Evolutionary conservation across 1,140 invertebrate genomes (phyloP).

Genomic region (Hypothenemus hampei): DNA sequence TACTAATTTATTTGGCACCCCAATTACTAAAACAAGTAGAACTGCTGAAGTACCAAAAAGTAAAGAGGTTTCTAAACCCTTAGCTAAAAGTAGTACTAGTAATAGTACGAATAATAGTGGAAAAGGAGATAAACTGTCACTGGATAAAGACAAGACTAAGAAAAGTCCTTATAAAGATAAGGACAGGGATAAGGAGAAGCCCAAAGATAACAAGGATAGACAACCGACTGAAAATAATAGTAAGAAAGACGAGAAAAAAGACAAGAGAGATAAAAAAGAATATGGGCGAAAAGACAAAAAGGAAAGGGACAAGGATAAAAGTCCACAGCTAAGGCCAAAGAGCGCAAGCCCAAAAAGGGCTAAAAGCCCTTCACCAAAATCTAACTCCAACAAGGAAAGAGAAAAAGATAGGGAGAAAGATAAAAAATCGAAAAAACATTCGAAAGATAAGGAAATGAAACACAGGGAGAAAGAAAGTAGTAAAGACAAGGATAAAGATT

Average conservation of each 20-base stretch:
- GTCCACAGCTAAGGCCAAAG: constrained; percentile 16
- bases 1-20: constrained; percentile 70
- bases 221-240: constrained; percentile 46
- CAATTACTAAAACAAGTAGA: constrained; percentile 66
- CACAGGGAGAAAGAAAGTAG: constrained; percentile 39
- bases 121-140: constrained; percentile 16
- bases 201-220: constrained; percentile 50
- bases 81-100: constrained; percentile 14
- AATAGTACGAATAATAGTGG: no score
- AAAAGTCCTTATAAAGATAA: constrained; percentile 54
- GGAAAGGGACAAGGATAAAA: constrained; percentile 46
- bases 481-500: constrained; percentile 37
- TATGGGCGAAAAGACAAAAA: constrained; percentile 52
- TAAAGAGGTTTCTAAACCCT: constrained; percentile 24
- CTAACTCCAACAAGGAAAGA: constrained; percentile 44
- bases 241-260: constrained; percentile 53
- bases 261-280: constrained; percentile 57
- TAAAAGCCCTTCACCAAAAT: constrained; percentile 47
- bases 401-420: constrained; percentile 43
- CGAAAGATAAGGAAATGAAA: constrained; percentile 37
- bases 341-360: constrained; percentile 33
- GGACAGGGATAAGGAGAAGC: constrained; percentile 43
- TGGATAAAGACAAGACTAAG: constrained; percentile 57
- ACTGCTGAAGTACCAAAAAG: constrained; percentile 51
- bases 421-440: constrained; percentile 43